A percentile compares a stretch with the other conserved stretches of the same genome.
phyloP scores from a whole-genome alignment of 2,113 vertebrate genomes.

The Ptilonorhynchus violaceus region DNA sequence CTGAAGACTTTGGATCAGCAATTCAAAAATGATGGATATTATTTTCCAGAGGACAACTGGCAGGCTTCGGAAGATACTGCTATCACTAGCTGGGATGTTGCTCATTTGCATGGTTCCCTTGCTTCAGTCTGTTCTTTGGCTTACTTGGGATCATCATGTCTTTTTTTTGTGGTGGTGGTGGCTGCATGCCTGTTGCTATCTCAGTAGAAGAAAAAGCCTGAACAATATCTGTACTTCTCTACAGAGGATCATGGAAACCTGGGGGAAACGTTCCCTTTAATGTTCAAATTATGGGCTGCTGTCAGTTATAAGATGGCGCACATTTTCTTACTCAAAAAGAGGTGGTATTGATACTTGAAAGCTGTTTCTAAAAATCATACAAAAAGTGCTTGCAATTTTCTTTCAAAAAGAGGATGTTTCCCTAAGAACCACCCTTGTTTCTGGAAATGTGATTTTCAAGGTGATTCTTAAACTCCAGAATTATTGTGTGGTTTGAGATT shows the following conservation, averaged over 20 bases:
- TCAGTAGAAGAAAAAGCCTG: neutral
- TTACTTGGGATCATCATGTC: neutral
- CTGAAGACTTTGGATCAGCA: neutral
- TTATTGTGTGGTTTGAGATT: neutral
- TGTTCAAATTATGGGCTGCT: neutral
- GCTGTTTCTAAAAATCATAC: neutral
- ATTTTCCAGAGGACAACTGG: neutral
- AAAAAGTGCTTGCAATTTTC: neutral
- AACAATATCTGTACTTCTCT: neutral
- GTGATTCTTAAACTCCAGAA: neutral
- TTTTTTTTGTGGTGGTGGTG: neutral
- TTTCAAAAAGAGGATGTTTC: neutral
- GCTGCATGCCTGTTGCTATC: fast-evolving
- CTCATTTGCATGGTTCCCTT: neutral
- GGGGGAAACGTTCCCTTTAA: neutral
- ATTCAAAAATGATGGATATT: neutral
- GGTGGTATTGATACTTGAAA: neutral
- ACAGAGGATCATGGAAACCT: neutral
- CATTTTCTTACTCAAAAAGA: neutral
- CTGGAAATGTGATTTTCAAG: neutral
- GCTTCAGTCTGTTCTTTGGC: neutral
- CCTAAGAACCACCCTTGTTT: neutral
- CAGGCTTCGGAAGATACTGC: neutral
- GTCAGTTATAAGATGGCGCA: neutral
- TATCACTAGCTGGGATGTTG: neutral